phyloP scores from a whole-genome alignment of 2,888 invertebrate genomes.

The Drosophila diplacantha region DNA sequence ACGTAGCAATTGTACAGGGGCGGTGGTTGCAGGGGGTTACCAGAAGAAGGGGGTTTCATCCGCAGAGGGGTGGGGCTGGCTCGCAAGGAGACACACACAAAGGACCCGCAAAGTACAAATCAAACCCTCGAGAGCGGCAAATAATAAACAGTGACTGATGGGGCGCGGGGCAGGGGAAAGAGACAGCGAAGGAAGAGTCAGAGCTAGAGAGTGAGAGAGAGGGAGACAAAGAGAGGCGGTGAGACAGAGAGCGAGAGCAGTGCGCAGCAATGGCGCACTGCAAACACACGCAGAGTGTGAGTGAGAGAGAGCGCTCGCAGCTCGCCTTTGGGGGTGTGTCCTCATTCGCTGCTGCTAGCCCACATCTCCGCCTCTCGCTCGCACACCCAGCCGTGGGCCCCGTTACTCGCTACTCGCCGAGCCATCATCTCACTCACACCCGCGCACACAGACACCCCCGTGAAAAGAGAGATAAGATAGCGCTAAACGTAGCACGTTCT shows the following conservation, averaged over 20 bases:
- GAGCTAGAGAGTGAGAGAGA: conserved; percentile 18
- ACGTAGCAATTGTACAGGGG: conserved; percentile 59
- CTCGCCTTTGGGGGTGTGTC: conserved; percentile 59
- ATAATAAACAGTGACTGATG: conserved; percentile 52
- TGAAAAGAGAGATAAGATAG: conserved; percentile 54
- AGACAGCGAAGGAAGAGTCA: conserved; percentile 9
- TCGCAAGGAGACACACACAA: conserved; percentile 57
- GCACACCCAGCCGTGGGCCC: conserved; percentile 29
- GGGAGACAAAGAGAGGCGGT: conserved; percentile 10
- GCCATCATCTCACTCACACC: conserved; percentile 44
- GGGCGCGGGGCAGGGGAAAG: conserved; percentile 16
- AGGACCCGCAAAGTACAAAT: conserved; percentile 69
- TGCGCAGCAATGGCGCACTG: conserved; percentile 63
- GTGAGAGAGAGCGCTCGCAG: conserved; percentile 26
- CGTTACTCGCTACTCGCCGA: conserved; percentile 29
- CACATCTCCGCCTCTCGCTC: conserved; percentile 38
- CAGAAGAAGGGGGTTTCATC: conserved; percentile 6
- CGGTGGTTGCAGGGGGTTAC: conserved; percentile 3
- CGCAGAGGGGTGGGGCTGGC: not conserved
- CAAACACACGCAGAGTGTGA: conserved; percentile 45
- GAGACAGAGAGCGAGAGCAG: conserved; percentile 28
- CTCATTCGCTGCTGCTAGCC: conserved; percentile 14
- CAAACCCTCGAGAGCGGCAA: conserved; percentile 69
- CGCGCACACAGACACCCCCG: conserved; percentile 14
- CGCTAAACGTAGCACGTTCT: conserved; percentile 28